Base-by-base conservation (phyloP, 2,888 invertebrate genomes). In the Acanthoscelides obtectus region DNA sequence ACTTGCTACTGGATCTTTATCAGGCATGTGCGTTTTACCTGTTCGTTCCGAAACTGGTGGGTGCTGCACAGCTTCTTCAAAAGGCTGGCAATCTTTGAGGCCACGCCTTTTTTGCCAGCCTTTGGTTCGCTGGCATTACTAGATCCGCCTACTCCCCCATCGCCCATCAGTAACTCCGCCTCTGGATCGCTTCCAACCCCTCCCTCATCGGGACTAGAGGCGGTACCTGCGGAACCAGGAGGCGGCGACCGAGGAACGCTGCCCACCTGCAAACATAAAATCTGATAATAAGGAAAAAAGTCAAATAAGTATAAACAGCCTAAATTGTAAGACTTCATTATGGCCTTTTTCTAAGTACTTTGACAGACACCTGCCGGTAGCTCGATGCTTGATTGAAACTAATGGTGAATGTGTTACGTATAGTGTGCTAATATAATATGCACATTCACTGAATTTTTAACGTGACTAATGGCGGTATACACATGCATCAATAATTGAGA, bases 21-120 rank as follows among this genome's bases (percentile, higher is more conserved):
- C n/a, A n/a, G n/a, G n/a, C n/a, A n/a, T 21, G 2, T 68, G n/a
- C 20, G 5, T 69, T 88, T 88, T 85, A 94, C 94, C 87, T 94
- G 93, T 68, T 92, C 87, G 85, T 95, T 93, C 81, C 89, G 89
- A 86, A 96, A 96, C 80, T 93, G 90, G 84, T 93, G 93, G 45
- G 93, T 91, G 69, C 90, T 88, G 83, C 92, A 94, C 25, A 94
- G 84, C 78, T 82, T 84, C 77, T 79, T 77, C 20, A 81, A 74
- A 69, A 83, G 79, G 72, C 79, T 80, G 71, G 78, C 74, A 69
- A 82, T 75, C 75, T 82, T 83, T 17, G 77, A 75, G 70, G 81
- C 80, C 66, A 84, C 78, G 5, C 81, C 81, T 12, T 74, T 78
- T 22, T 81, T 77, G 6, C 45, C 45, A 45, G 45, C 12, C 17